These are phyloP conservation scores for Mandrillus leucophaeus DNA, from an alignment of 2,113 vertebrate species.

Conservation along the genomic window DNA sequence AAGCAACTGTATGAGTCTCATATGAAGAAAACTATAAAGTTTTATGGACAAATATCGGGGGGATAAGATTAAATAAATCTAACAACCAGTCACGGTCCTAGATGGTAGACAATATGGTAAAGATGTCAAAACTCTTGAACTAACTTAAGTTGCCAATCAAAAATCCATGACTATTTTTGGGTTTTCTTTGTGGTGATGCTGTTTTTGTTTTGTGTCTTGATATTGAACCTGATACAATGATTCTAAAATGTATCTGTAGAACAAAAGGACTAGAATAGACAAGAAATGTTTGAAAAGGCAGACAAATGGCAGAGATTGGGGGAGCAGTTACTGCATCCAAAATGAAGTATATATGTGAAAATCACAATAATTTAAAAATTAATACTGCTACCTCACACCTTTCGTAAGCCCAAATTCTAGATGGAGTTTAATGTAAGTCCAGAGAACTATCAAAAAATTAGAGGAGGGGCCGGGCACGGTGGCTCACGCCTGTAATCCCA, in stretches of 20 bases:
- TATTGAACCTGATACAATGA: not conserved
- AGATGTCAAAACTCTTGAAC: not conserved
- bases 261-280: not conserved
- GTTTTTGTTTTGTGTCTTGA: not conserved
- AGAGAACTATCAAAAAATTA: not conserved
- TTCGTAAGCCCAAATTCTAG: not conserved
- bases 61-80: not conserved
- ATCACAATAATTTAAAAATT: not conserved
- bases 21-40: not conserved
- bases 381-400: not conserved
- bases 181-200: not conserved
- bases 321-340: not conserved
- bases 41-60: not conserved
- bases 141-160: slow-evolving; percentile 14
- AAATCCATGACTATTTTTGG: not conserved
- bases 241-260: not conserved
- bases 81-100: not conserved
- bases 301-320: not conserved
- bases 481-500: too few species aligned
- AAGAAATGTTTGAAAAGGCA: not conserved
- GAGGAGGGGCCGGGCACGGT: not conserved
- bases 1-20: not conserved
- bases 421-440: not conserved
- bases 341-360: not conserved
- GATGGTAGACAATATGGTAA: not conserved